A percentile compares a stretch with the other conserved stretches of the same genome.
Evolutionary conservation across 2,797 vertebrate genomes (phyloP).

Genomic region (Eutrigla gurnardus): DNA sequence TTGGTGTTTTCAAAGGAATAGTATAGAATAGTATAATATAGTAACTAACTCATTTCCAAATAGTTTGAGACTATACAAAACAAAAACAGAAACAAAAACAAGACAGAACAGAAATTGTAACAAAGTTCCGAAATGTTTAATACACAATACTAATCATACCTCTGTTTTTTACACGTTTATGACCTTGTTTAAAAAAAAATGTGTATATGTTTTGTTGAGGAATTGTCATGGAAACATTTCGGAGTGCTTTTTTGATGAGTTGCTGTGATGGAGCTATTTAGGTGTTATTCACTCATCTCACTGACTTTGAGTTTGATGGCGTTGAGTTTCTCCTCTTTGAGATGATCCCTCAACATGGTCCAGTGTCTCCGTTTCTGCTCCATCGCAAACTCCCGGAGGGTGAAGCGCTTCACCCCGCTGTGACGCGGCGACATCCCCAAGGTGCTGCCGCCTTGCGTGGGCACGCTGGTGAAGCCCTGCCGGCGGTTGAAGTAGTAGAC

Average conservation of each 20-base stretch:
- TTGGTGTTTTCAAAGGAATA: too few relatives aligned
- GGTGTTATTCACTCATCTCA: neutral
- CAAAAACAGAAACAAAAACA: too few relatives aligned
- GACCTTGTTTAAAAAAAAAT: neutral
- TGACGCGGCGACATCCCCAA: slow-evolving; percentile 95
- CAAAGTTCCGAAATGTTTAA: too few relatives aligned
- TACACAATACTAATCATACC: too few relatives aligned
- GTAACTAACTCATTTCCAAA: too few relatives aligned
- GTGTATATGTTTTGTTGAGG: neutral
- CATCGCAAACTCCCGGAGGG: slow-evolving; percentile 91
- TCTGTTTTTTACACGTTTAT: too few relatives aligned
- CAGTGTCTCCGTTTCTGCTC: slow-evolving; percentile 92
- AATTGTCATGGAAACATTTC: too few relatives aligned
- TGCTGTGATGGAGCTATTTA: neutral
- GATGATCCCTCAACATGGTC: slow-evolving; percentile 92
- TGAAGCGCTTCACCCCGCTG: slow-evolving; percentile 90
- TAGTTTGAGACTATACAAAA: too few relatives aligned
- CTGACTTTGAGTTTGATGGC: slow-evolving; percentile 91
- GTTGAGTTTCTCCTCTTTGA: slow-evolving; percentile 93
- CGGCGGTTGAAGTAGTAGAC: slow-evolving; percentile 95
- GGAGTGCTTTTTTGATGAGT: too few relatives aligned
- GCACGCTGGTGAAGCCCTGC: slow-evolving; percentile 95
- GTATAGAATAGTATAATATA: too few relatives aligned
- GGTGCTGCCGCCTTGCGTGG: slow-evolving; percentile 94
- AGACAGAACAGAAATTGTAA: too few relatives aligned